These are phyloP conservation scores for Passerculus sandwichensis DNA, from an alignment of 2,797 vertebrate species.

Conservation along the genomic window DNA sequence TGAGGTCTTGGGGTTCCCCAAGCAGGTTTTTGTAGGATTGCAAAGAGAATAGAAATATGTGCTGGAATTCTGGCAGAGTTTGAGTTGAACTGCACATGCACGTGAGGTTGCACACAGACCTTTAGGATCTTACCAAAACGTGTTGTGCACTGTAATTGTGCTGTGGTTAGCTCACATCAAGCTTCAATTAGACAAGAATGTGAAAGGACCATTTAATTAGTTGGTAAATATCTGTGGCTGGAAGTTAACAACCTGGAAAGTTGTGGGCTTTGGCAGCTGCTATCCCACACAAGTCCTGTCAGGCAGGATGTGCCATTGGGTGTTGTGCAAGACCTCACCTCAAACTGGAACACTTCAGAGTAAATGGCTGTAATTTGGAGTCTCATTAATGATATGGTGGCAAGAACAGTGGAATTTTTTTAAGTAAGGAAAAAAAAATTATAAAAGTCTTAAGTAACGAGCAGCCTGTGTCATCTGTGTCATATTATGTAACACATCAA, in stretches of 20 bases:
- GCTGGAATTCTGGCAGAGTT: not conserved
- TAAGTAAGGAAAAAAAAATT: slow-evolving; percentile 26
- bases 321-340: slow-evolving; percentile 60
- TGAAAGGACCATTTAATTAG: slow-evolving; percentile 80
- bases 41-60: not conserved
- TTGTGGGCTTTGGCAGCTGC: slow-evolving; percentile 71
- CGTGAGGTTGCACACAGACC: not conserved
- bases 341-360: slow-evolving; percentile 3
- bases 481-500: slow-evolving; percentile 12
- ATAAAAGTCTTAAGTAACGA: slow-evolving; percentile 30
- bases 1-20: not conserved
- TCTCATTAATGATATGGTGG: slow-evolving; percentile 38
- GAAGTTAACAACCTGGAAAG: slow-evolving; percentile 76
- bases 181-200: slow-evolving; percentile 54
- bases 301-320: slow-evolving; percentile 55
- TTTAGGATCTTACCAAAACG: not conserved
- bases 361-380: slow-evolving; percentile 29
- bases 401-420: slow-evolving; percentile 45
- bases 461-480: not conserved
- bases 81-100: not conserved
- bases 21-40: not conserved
- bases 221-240: slow-evolving; percentile 76
- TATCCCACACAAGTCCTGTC: slow-evolving; percentile 68
- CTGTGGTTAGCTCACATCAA: slow-evolving; percentile 39
- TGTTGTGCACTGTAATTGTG: not conserved